Conservation (phyloP, 2,797 vertebrate species). For the Columba guinea region DNA sequence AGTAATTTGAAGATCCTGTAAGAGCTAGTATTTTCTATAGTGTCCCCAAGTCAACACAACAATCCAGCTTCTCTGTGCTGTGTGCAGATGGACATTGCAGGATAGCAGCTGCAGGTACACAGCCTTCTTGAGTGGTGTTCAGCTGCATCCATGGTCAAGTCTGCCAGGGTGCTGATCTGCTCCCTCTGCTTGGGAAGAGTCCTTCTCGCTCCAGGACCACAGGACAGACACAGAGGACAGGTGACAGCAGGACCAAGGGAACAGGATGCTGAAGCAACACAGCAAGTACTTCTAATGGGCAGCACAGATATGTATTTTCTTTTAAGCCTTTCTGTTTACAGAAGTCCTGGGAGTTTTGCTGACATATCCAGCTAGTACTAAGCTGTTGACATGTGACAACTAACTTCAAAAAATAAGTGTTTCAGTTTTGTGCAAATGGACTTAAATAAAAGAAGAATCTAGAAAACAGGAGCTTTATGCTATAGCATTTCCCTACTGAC, state of each 20-base stretch:
- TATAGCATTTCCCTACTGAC: background rate
- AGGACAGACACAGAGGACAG: background rate
- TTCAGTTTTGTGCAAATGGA: background rate
- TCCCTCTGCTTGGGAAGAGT: background rate
- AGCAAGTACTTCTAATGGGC: background rate
- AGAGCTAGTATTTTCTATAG: background rate
- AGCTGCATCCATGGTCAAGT: background rate
- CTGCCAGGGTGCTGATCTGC: background rate
- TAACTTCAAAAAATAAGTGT: background rate
- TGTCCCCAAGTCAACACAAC: background rate
- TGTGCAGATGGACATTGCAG: background rate
- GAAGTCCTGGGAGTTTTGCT: background rate
- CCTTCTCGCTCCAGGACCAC: background rate
- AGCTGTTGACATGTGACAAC: background rate
- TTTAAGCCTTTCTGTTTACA: background rate
- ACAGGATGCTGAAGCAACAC: background rate
- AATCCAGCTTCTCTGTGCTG: background rate
- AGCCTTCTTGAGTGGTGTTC: background rate
- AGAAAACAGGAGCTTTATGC: background rate
- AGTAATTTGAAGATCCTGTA: background rate
- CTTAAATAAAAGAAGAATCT: background rate
- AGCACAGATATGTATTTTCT: background rate
- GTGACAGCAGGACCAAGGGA: background rate
- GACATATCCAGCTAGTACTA: background rate
- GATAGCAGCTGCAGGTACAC: background rate